phyloP scores from a whole-genome alignment of 2,113 vertebrate species.

The Cheirogaleus medius region DNA sequence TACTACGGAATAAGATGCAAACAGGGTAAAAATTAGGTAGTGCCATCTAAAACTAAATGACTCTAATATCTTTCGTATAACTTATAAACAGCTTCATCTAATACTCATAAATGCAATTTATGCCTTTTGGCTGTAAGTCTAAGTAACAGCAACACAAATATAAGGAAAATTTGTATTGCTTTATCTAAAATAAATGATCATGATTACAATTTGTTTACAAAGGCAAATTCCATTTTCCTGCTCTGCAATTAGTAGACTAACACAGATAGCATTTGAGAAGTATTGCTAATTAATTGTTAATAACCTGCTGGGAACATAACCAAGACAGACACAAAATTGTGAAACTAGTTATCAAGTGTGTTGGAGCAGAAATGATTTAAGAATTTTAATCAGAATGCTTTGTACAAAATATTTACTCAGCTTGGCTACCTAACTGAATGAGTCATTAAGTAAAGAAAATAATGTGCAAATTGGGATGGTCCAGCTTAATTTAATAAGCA shows the following conservation, averaged over 20 bases:
- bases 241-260: conserved; percentile 78
- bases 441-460: conserved; percentile 54
- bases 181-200: conserved; percentile 74
- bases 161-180: conserved; percentile 34
- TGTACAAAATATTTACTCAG: conserved; percentile 60
- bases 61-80: conserved; percentile 27
- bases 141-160: conserved; percentile 66
- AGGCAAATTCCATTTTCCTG: conserved; percentile 69
- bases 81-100: conserved; percentile 29
- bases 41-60: not conserved
- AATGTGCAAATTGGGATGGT: not conserved
- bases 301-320: conserved; percentile 86
- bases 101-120: conserved; percentile 53
- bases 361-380: conserved; percentile 85
- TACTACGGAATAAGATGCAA: not conserved
- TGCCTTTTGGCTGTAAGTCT: conserved; percentile 60
- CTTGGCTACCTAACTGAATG: conserved; percentile 47
- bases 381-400: conserved; percentile 83
- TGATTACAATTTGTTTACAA: conserved; percentile 80
- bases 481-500: not conserved
- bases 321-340: conserved; percentile 81
- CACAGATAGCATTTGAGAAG: conserved; percentile 74
- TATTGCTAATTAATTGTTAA: conserved; percentile 89
- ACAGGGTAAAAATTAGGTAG: not conserved
- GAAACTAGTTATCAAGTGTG: conserved; percentile 82